Percentiles rank a stretch among this genome's conserved stretches.
Evolutionary conservation across 2,888 invertebrate genomes (phyloP).

Genomic region (Lamproptera curius): DNA sequence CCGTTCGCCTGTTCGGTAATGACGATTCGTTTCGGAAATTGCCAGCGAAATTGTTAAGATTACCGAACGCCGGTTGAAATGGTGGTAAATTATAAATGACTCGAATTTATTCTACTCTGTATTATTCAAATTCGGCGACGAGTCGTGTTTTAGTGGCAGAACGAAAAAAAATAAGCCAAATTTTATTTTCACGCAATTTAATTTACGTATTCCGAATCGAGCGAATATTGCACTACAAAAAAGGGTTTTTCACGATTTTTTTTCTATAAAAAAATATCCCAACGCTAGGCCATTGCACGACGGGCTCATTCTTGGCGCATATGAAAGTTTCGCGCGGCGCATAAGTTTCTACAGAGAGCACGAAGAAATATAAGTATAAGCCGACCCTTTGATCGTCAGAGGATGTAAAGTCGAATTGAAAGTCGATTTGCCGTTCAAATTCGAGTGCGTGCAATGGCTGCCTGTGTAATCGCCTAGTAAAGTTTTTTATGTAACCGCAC

Average conservation of each 20-base stretch:
- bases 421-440: conserved; percentile 23
- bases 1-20: neutral
- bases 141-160: too few relatives aligned
- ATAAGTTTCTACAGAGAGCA: conserved; percentile 19
- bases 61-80: too few relatives aligned
- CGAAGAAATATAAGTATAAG: conserved; percentile 15
- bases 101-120: too few relatives aligned
- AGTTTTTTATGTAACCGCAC: conserved; percentile 14
- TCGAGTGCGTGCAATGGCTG: conserved; percentile 19
- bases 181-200: too few relatives aligned
- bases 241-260: too few relatives aligned
- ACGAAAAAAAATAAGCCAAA: too few relatives aligned
- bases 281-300: too few relatives aligned
- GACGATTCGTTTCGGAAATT: neutral
- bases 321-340: conserved; percentile 3
- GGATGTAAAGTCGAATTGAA: conserved; percentile 22
- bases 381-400: conserved; percentile 21
- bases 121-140: too few relatives aligned
- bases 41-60: neutral
- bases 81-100: too few relatives aligned
- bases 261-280: too few relatives aligned
- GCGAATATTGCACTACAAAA: too few relatives aligned
- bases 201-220: too few relatives aligned
- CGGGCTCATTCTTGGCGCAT: conserved; percentile 8
- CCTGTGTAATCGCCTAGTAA: conserved; percentile 20